A percentile compares a stretch with the other conserved stretches of the same genome.
phyloP scores from a whole-genome alignment of 2,797 vertebrate genomes.

The Chiroxiphia lanceolata region DNA sequence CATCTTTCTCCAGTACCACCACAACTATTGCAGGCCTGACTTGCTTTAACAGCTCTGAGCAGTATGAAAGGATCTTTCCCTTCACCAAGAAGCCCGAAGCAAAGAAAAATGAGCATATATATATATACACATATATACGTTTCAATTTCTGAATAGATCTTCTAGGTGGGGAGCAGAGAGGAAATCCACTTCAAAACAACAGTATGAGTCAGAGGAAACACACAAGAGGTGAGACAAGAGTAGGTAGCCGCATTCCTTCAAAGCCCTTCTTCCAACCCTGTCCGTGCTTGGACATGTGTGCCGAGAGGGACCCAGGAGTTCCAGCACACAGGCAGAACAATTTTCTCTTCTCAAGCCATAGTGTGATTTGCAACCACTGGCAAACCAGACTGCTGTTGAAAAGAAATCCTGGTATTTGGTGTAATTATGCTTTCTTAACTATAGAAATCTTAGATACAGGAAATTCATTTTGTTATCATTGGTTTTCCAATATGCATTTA shows the following conservation, averaged over 20 bases:
- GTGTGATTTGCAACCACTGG: neutral
- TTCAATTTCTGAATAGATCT: neutral
- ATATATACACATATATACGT: neutral
- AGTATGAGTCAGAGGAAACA: neutral
- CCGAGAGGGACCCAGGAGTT: neutral
- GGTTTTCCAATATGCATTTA: constrained; percentile 27
- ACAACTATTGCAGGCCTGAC: neutral
- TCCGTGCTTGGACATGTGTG: rapidly evolving
- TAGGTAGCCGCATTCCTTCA: neutral
- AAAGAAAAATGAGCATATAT: neutral
- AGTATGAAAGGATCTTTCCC: neutral
- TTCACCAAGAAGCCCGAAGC: neutral
- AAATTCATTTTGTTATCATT: neutral
- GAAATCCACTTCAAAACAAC: constrained; percentile 1
- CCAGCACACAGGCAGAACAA: neutral
- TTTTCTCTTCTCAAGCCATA: constrained; percentile 2
- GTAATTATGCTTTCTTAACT: neutral
- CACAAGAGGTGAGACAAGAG: neutral
- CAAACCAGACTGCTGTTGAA: neutral
- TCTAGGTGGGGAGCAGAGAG: neutral
- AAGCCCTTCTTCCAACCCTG: neutral
- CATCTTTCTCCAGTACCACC: neutral
- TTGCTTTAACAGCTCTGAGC: neutral
- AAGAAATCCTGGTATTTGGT: neutral
- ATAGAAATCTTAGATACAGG: neutral